phyloP scores from a whole-genome alignment of 2,888 invertebrate genomes.

The Venusia cambrica region DNA sequence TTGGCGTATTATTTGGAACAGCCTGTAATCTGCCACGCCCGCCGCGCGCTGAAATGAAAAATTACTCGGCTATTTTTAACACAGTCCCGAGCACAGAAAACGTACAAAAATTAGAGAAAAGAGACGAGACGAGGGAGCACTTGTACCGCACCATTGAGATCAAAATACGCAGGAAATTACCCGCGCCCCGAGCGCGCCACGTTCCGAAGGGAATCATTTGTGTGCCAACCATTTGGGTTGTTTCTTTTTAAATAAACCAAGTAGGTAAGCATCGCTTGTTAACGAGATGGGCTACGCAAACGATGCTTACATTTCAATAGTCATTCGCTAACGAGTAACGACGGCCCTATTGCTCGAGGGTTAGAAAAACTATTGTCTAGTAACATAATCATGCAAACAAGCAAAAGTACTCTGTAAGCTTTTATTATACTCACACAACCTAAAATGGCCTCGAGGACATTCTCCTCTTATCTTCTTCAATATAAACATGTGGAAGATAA shows the following conservation, averaged over 20 bases:
- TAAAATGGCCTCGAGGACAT: too few relatives aligned
- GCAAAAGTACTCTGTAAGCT: too few relatives aligned
- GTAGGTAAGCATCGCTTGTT: conserved; percentile 64
- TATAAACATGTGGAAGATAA: too few relatives aligned
- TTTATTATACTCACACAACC: too few relatives aligned
- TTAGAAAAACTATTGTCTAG: conserved; percentile 15
- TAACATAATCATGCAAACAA: not conserved
- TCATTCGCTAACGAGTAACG: conserved; percentile 31
- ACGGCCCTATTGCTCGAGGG: conserved; percentile 24
- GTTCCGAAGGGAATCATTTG: conserved; percentile 67
- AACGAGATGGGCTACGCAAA: conserved; percentile 54
- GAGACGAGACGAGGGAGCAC: conserved; percentile 74
- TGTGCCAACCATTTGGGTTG: conserved; percentile 70
- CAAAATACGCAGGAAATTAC: conserved; percentile 80
- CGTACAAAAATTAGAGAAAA: conserved; percentile 79
- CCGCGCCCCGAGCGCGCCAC: conserved; percentile 58
- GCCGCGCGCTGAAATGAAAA: conserved; percentile 78
- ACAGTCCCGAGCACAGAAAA: conserved; percentile 73
- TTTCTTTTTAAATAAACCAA: conserved; percentile 74
- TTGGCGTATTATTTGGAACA: conserved; percentile 73
- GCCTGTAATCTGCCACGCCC: conserved; percentile 78
- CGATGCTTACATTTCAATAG: conserved; percentile 44
- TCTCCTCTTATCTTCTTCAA: too few relatives aligned
- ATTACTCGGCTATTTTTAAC: conserved; percentile 79
- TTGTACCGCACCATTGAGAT: conserved; percentile 79